These are phyloP conservation scores for Lottia scabra DNA, from an alignment of 2,888 invertebrate genomes.

Conservation along the genomic window DNA sequence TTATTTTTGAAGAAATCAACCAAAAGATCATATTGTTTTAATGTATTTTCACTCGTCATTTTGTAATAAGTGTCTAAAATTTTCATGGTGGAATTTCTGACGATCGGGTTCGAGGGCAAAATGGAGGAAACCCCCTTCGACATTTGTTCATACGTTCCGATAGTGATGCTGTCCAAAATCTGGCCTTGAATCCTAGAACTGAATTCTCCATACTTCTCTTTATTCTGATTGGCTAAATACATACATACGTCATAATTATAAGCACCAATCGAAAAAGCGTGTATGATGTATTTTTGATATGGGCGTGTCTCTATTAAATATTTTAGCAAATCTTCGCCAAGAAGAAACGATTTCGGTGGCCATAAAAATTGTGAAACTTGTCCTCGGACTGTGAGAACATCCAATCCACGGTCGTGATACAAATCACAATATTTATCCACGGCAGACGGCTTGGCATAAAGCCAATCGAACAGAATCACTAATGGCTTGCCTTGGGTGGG, in stretches of 20 bases:
- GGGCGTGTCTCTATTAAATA: constrained; percentile 23
- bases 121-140: constrained; percentile 37
- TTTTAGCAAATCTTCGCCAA: constrained; percentile 32
- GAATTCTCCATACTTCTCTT: constrained; percentile 28
- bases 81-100: constrained; percentile 22
- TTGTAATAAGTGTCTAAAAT: constrained; percentile 34
- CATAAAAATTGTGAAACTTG: constrained; percentile 39
- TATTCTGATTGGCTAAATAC: constrained; percentile 16
- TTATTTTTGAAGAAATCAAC: constrained; percentile 33
- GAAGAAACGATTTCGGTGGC: constrained; percentile 33
- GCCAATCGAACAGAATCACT: constrained; percentile 45
- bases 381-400: constrained; percentile 41
- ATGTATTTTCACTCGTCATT: constrained; percentile 34
- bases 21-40: constrained; percentile 36
- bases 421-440: constrained; percentile 40
- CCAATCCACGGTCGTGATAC: constrained; percentile 41
- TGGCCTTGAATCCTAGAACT: constrained; percentile 36
- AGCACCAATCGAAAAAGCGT: constrained; percentile 48
- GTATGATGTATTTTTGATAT: constrained; percentile 32
- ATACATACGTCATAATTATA: constrained; percentile 39
- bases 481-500: constrained; percentile 22
- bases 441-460: constrained; percentile 35
- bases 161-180: constrained; percentile 48
- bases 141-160: constrained; percentile 46
- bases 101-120: constrained; percentile 18